Evolutionary conservation across 2,113 vertebrate genomes (phyloP).

Genomic region (Cebidichthys violaceus): DNA sequence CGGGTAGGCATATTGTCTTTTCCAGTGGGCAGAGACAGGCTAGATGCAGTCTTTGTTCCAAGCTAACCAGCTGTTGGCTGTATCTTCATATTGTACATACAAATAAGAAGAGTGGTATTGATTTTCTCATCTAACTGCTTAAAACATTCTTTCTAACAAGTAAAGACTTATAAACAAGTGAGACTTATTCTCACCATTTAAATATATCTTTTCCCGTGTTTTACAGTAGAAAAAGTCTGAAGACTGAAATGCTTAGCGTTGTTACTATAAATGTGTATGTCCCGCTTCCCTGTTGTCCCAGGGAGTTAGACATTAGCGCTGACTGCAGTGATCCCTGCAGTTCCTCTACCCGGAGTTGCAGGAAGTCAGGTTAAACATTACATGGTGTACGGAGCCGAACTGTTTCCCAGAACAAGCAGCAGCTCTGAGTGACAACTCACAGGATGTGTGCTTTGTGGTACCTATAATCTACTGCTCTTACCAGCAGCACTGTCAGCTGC

Average conservation of each 20-base stretch:
- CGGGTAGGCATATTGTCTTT: not conserved
- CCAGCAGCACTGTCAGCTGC: slow-evolving; percentile 47
- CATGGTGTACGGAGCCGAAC: slow-evolving; percentile 33
- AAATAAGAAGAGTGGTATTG: not conserved
- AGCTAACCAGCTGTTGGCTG: not conserved
- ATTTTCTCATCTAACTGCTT: not conserved
- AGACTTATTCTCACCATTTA: not conserved
- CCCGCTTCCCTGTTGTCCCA: slow-evolving; percentile 16
- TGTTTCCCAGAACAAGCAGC: slow-evolving; percentile 33
- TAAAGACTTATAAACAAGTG: not conserved
- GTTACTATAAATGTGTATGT: not conserved
- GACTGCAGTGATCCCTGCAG: slow-evolving; percentile 59
- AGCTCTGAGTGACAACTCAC: slow-evolving; percentile 44
- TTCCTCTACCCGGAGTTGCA: slow-evolving; percentile 64
- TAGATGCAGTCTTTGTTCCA: not conserved
- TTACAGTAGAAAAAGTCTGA: not conserved
- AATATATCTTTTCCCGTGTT: not conserved
- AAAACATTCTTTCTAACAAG: not conserved
- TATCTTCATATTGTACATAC: not conserved
- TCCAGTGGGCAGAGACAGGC: not conserved
- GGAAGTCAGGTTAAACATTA: slow-evolving; percentile 83
- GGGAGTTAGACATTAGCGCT: slow-evolving; percentile 74
- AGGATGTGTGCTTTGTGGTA: slow-evolving; percentile 51
- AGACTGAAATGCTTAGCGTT: not conserved
- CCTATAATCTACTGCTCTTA: slow-evolving; percentile 45